phyloP scores from a whole-genome alignment of 2,113 vertebrate genomes.

The human region DNA sequence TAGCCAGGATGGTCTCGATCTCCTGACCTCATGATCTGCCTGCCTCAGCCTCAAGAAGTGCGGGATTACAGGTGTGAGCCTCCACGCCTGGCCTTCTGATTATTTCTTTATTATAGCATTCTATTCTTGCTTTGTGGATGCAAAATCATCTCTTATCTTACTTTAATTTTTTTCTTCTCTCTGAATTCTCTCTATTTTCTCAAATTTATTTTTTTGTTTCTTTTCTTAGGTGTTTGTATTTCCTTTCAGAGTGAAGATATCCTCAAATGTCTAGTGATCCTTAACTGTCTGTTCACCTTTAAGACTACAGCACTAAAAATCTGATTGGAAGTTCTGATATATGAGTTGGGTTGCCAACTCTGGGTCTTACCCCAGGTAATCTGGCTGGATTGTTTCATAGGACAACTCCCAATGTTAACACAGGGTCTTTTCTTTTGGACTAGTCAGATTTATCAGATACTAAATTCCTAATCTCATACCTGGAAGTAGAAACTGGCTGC shows the following conservation, averaged over 20 bases:
- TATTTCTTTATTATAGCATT: background rate
- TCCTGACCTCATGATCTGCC: too few species aligned
- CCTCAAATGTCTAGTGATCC: background rate
- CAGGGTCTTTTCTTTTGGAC: background rate
- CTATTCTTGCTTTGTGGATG: background rate
- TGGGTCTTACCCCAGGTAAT: background rate
- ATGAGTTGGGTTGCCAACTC: background rate
- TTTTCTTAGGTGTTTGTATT: background rate
- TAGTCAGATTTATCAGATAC: background rate
- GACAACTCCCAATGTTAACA: background rate
- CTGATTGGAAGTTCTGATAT: background rate
- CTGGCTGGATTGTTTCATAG: background rate
- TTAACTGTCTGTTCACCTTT: background rate
- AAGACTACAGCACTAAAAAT: background rate
- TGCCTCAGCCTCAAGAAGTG: too few species aligned
- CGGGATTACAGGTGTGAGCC: too few species aligned
- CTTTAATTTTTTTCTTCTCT: background rate
- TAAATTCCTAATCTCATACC: background rate
- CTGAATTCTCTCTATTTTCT: background rate
- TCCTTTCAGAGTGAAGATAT: background rate
- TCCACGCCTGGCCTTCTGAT: background rate
- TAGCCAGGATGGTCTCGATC: too few species aligned
- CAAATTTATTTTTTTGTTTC: background rate
- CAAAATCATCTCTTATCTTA: background rate
- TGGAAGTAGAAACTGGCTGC: background rate